phyloP scores from a whole-genome alignment of 2,797 vertebrate genomes.

The Rhinophrynus dorsalis region DNA sequence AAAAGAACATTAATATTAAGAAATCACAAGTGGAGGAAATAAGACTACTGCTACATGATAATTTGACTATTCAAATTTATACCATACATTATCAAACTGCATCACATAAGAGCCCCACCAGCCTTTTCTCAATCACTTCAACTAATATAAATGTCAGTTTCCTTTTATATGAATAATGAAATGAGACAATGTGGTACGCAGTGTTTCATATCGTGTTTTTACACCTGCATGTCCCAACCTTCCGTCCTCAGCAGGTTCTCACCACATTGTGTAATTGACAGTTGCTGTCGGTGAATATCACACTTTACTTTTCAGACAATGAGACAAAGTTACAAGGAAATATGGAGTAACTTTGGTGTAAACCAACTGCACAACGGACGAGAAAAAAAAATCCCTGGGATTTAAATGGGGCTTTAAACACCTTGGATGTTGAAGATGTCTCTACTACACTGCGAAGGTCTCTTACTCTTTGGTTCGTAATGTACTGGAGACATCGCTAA shows the following conservation, averaged over 20 bases:
- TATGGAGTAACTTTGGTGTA: too few species aligned
- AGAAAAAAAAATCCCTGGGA: too few species aligned
- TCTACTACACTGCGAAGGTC: too few species aligned
- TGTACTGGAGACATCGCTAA: too few species aligned
- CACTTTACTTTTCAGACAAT: conserved; percentile 4
- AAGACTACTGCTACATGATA: background rate
- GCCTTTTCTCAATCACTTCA: conserved; percentile 28
- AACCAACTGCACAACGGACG: too few species aligned
- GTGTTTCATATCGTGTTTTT: conserved; percentile 9
- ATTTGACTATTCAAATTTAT: conserved; percentile 39
- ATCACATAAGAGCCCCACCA: background rate
- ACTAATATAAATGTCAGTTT: conserved; percentile 26
- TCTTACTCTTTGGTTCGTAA: too few species aligned
- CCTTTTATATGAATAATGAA: conserved; percentile 38
- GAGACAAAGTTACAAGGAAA: too few species aligned
- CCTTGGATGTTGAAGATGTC: too few species aligned
- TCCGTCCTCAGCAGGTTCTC: conserved; percentile 11
- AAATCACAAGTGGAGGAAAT: background rate
- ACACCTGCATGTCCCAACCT: conserved; percentile 9
- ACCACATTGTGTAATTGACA: conserved; percentile 26
- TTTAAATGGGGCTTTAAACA: too few species aligned
- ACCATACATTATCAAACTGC: conserved; percentile 17
- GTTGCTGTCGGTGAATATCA: background rate
- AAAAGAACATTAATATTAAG: background rate
- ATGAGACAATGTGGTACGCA: conserved; percentile 32